Evolutionary conservation across 2,113 vertebrate species (phyloP), one percentile per base, ranked within the genome.

Genomic region (Haliaeetus leucogaster): DNA sequence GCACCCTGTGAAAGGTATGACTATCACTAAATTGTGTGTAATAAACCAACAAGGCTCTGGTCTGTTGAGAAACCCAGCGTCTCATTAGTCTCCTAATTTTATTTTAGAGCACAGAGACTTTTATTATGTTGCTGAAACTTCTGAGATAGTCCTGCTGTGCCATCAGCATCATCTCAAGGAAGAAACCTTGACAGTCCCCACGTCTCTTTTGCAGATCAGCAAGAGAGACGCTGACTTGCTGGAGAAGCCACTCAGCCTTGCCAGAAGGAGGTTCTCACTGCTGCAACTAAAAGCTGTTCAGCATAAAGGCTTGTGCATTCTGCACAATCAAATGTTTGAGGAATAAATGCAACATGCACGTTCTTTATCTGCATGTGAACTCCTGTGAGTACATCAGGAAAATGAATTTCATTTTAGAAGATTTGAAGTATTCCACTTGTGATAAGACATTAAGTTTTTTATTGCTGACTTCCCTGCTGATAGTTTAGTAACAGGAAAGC

Each of bases 21-120:
- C 96, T 97, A 81, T 62, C 97, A 95, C 95, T 96, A 59, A 96
- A 96, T 92, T 81, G 90, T 34, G 62, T 84, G 90, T 72, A 95
- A 94, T 96, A 97, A 97, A 97, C 65, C 92, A 86, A 96, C 89
- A 62, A 82, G 95, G 92, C 77, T 96, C 82, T 8, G 30, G 89
- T 97, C 94, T 95, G 82, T 91, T 93, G 91, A 97, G 96, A 97
- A 98, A 91, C 91, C 91, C 85, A 6, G 66, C 82, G 73, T 84
- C 66, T 72, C 76, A 72, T 95, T 89, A 93, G 93, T 94, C 48
- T 89, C 90, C 77, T 97, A 90, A 97, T 98, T 97, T 96, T 95
- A 97, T 98, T 97, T 98, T 30, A 71, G 96, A 97, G 80, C 93
- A 86, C 80, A 90, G 80, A 86, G 86, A 32, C 67, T 88, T 95